Percentiles rank a stretch among this genome's conserved stretches.
These are phyloP conservation scores for Coregonus suidteri DNA, from an alignment of 2,797 vertebrate genomes.

Conservation along the genomic window DNA sequence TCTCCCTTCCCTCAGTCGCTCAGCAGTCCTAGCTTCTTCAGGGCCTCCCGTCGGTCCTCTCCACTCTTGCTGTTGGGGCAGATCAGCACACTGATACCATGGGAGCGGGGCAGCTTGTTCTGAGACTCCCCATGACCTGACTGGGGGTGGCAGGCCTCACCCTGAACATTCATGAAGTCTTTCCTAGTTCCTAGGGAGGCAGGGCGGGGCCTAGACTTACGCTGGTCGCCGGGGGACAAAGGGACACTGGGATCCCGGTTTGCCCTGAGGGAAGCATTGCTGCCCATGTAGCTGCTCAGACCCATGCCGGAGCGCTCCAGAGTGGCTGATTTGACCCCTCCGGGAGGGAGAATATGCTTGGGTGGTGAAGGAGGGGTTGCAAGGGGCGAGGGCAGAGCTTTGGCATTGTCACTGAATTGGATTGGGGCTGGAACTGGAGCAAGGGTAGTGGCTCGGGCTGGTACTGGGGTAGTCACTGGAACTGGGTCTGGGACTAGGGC, in stretches of 20 bases:
- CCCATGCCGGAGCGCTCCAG: slow-evolving; percentile 78
- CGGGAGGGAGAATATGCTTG: slow-evolving; percentile 34
- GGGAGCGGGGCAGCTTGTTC: slow-evolving; percentile 73
- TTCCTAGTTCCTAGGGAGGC: slow-evolving; percentile 75
- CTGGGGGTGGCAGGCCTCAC: slow-evolving; percentile 15
- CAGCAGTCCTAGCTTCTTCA: slow-evolving; percentile 88
- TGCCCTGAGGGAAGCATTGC: not conserved
- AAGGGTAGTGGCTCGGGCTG: not conserved
- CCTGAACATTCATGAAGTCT: slow-evolving; percentile 70
- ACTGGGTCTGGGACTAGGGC: slow-evolving; percentile 15
- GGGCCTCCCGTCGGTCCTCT: slow-evolving; percentile 79
- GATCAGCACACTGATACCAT: slow-evolving; percentile 87
- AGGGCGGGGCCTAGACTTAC: slow-evolving; percentile 73
- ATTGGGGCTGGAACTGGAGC: slow-evolving; percentile 51
- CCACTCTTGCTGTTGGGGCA: slow-evolving; percentile 74
- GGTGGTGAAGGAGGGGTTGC: slow-evolving; percentile 15
- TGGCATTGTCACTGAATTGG: slow-evolving; percentile 51
- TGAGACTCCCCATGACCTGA: slow-evolving; percentile 45
- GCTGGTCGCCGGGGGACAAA: slow-evolving; percentile 50
- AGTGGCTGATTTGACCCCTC: slow-evolving; percentile 79
- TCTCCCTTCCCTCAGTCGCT: slow-evolving; percentile 85
- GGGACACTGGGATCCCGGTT: not conserved
- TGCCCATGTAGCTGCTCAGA: slow-evolving; percentile 65
- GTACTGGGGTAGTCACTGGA: slow-evolving; percentile 5
- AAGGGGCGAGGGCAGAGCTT: slow-evolving; percentile 5